phyloP scores from a whole-genome alignment of 2,113 vertebrate species.

The Strix uralensis region DNA sequence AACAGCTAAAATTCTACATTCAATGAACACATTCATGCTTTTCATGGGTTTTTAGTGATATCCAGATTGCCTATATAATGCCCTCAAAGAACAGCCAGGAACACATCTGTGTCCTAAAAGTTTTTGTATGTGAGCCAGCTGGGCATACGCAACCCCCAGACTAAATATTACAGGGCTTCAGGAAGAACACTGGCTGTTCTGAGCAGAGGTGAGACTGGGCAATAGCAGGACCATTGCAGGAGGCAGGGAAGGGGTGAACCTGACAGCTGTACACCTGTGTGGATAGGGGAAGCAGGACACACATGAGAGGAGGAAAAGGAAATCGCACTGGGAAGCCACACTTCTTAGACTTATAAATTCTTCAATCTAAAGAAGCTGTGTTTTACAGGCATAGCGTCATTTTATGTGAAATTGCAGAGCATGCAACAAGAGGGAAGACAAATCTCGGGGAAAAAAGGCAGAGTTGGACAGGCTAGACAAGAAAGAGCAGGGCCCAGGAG shows the following conservation, averaged over 20 bases:
- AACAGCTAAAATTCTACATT: neutral
- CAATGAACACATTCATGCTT: neutral
- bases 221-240: neutral
- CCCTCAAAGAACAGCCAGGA: constrained; percentile 2
- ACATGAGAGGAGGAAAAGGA: neutral
- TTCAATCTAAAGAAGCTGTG: neutral
- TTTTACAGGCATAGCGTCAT: neutral
- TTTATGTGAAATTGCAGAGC: neutral
- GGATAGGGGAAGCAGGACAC: neutral
- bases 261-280: neutral
- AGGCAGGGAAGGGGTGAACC: neutral
- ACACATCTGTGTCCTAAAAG: neutral
- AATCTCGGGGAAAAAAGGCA: neutral
- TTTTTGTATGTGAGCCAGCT: neutral
- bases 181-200: neutral
- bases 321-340: neutral
- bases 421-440: neutral
- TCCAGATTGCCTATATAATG: constrained; percentile 18
- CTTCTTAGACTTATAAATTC: neutral
- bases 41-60: neutral
- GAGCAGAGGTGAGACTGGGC: neutral
- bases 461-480: neutral
- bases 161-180: neutral
- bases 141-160: neutral
- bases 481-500: neutral